Conservation (phyloP, 2,797 vertebrate genomes). For the Orestias chungarensis region DNA sequence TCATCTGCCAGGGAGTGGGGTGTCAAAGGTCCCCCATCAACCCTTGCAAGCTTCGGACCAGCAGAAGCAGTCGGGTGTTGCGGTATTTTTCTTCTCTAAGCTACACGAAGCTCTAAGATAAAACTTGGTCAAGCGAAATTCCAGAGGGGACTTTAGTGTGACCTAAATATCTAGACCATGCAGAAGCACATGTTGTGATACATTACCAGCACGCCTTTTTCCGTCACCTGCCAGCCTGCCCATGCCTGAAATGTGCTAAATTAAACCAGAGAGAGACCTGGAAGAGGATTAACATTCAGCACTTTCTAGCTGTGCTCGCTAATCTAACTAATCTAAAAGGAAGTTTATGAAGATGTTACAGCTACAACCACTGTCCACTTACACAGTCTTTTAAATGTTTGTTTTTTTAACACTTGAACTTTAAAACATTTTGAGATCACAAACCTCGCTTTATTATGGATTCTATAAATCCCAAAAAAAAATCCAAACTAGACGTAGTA, state of each 20-base stretch:
- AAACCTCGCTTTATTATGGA: not conserved
- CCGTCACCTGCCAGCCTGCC: slow-evolving; percentile 58
- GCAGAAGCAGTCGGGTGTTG: slow-evolving; percentile 17
- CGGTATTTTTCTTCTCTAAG: slow-evolving; percentile 13
- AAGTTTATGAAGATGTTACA: slow-evolving; percentile 4
- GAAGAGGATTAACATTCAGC: slow-evolving; percentile 52
- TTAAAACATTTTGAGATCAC: not conserved
- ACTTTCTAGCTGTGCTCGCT: slow-evolving; percentile 18
- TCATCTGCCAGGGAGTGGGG: slow-evolving; percentile 51
- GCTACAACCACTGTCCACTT: not conserved
- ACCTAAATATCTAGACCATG: slow-evolving; percentile 59
- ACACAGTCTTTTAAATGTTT: not conserved
- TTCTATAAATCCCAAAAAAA: not conserved
- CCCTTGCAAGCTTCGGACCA: slow-evolving; percentile 23
- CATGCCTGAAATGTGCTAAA: slow-evolving; percentile 61
- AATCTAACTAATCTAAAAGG: slow-evolving; percentile 30
- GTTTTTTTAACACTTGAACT: not conserved
- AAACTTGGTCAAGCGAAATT: slow-evolving; percentile 19
- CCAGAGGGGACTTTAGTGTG: slow-evolving; percentile 22
- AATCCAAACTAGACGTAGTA: not conserved
- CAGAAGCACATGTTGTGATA: slow-evolving; percentile 41
- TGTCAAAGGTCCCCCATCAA: slow-evolving; percentile 27
- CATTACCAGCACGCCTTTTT: slow-evolving; percentile 40
- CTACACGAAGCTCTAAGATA: slow-evolving; percentile 21
- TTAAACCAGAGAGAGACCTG: slow-evolving; percentile 62